A percentile compares a stretch with the other conserved stretches of the same genome.
These are phyloP conservation scores for Sinocyclocheilus anophthalmus DNA, from an alignment of 2,113 vertebrate species.

Conservation along the genomic window DNA sequence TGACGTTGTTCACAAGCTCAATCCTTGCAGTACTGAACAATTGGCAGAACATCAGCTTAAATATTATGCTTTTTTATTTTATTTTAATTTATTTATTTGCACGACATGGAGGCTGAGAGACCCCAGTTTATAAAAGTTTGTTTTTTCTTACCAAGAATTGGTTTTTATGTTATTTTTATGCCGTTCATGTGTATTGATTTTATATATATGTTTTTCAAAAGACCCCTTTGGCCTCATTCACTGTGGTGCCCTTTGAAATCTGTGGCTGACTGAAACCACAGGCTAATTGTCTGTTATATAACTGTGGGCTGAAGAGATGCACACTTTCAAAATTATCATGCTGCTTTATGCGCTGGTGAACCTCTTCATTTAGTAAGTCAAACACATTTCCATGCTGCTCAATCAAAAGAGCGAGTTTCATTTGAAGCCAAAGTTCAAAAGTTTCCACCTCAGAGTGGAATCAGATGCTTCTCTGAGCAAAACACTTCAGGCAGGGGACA, in stretches of 20 bases:
- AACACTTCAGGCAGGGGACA: slow-evolving; percentile 2
- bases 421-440: slow-evolving; percentile 11
- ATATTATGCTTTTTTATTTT: background rate
- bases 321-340: slow-evolving; percentile 29
- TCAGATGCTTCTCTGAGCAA: slow-evolving; percentile 32
- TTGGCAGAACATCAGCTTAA: background rate
- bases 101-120: background rate
- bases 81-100: background rate
- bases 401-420: slow-evolving; percentile 13
- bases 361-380: slow-evolving; percentile 42
- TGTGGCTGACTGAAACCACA: slow-evolving; percentile 34
- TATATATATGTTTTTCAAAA: background rate
- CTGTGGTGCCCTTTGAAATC: slow-evolving; percentile 36
- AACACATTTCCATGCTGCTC: slow-evolving; percentile 22
- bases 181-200: background rate
- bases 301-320: slow-evolving; percentile 36
- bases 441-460: slow-evolving; percentile 29
- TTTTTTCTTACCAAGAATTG: background rate
- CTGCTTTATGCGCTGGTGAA: slow-evolving; percentile 8
- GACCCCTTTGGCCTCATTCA: background rate
- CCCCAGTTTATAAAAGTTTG: background rate
- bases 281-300: slow-evolving; percentile 46
- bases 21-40: background rate
- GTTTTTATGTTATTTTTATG: background rate
- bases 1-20: background rate